A percentile compares a stretch with the other conserved stretches of the same genome.
phyloP scores from a whole-genome alignment of 2,888 invertebrate species.

The Sesia apiformis region DNA sequence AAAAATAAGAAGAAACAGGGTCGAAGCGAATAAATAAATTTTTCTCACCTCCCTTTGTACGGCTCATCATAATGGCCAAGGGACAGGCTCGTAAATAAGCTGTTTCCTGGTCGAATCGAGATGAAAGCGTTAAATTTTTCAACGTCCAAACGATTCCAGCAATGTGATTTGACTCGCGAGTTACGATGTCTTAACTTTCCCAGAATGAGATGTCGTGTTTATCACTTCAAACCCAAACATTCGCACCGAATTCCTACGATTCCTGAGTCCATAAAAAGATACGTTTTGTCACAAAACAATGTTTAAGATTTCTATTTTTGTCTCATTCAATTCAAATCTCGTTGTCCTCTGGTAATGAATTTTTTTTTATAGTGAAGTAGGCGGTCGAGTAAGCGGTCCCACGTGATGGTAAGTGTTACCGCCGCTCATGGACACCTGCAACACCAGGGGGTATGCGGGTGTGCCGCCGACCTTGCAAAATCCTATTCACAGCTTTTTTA shows the following conservation, averaged over 20 bases:
- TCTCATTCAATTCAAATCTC: no score
- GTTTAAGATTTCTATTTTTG: no score
- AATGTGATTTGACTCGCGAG: conserved; percentile 1
- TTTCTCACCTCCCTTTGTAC: conserved; percentile 16
- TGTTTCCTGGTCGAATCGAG: conserved; percentile 40
- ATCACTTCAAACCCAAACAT: conserved; percentile 10
- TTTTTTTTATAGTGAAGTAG: no score
- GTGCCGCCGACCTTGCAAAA: no score
- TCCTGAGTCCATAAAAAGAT: not conserved
- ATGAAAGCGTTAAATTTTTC: conserved; percentile 46
- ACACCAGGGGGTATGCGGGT: no score
- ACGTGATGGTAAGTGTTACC: no score
- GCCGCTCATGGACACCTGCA: no score
- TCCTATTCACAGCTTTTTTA: no score
- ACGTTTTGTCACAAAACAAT: no score
- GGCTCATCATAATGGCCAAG: conserved; percentile 18
- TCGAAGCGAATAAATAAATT: conserved; percentile 9
- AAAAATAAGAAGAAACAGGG: conserved; percentile 27
- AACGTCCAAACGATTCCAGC: conserved; percentile 16
- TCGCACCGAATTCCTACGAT: not conserved
- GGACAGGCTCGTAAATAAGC: conserved; percentile 34
- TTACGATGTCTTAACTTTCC: conserved; percentile 15
- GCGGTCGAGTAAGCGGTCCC: no score
- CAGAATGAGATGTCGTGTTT: conserved; percentile 12
- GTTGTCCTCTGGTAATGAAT: no score